Percentiles rank a stretch among this genome's conserved stretches.
Conservation (phyloP, 1,140 invertebrate species). For the Rhynchophorus ferrugineus region DNA sequence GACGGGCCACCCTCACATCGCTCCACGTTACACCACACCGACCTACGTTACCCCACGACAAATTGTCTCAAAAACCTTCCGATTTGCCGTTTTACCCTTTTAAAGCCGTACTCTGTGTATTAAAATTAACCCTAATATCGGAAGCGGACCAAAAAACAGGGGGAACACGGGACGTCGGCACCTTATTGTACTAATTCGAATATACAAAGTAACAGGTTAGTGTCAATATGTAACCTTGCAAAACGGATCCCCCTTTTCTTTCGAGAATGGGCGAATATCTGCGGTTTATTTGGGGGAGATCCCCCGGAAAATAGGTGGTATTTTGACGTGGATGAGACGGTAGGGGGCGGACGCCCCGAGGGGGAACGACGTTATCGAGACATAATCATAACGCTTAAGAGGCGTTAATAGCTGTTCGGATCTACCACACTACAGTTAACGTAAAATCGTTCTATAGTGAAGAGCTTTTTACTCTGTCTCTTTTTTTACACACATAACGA, state of each 20-base stretch:
- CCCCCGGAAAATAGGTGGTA: constrained; percentile 6
- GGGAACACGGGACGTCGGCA: constrained; percentile 9
- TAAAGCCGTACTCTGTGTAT: constrained; percentile 6
- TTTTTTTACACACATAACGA: too few species aligned
- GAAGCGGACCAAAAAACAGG: constrained; percentile 15
- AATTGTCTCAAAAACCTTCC: constrained; percentile 10
- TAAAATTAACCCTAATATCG: constrained; percentile 18
- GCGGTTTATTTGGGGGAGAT: constrained; percentile 6
- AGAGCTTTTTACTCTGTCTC: too few species aligned
- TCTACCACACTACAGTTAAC: too few species aligned
- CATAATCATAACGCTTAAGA: too few species aligned
- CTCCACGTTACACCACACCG: too few species aligned
- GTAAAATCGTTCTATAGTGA: too few species aligned
- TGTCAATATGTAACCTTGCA: constrained; percentile 10
- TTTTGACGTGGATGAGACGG: constrained; percentile 11
- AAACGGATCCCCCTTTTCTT: constrained; percentile 13
- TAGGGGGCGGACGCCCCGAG: too few species aligned
- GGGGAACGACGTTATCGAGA: too few species aligned
- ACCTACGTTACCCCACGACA: too few species aligned
- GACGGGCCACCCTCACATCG: neutral
- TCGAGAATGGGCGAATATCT: constrained; percentile 7
- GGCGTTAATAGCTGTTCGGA: too few species aligned
- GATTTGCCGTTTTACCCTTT: constrained; percentile 15
- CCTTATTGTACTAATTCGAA: constrained; percentile 7
- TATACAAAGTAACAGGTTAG: constrained; percentile 18